A percentile compares a stretch with the other conserved stretches of the same genome.
phyloP scores from a whole-genome alignment of 1,140 invertebrate genomes.

The Augochlora pura region DNA sequence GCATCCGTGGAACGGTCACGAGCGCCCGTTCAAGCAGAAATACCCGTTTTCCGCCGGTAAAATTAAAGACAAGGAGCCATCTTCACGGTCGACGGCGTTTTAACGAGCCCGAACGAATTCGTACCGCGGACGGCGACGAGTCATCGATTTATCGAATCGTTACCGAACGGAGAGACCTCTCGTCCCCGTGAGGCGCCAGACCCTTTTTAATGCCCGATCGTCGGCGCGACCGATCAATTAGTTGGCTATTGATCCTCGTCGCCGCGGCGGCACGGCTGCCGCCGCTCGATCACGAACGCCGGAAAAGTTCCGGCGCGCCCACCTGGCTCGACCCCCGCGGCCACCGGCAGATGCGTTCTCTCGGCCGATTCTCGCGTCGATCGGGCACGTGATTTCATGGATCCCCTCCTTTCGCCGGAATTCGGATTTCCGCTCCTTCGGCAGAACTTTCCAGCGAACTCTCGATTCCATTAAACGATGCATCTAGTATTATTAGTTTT shows the following conservation, averaged over 20 bases:
- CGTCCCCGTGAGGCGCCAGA: constrained; percentile 21
- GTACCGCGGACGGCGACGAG: constrained; percentile 22
- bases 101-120: constrained; percentile 51
- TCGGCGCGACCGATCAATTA: constrained; percentile 63
- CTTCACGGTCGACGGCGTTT: constrained; percentile 32
- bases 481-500: too few relatives aligned
- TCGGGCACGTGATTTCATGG: constrained; percentile 44
- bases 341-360: constrained; percentile 54
- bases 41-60: not conserved
- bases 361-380: constrained; percentile 54
- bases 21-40: not conserved
- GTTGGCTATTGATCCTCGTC: constrained; percentile 58
- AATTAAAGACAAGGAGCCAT: constrained; percentile 29
- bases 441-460: too few relatives aligned
- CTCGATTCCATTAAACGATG: too few relatives aligned
- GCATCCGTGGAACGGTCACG: not conserved
- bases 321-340: constrained; percentile 74
- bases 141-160: constrained; percentile 27
- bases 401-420: not conserved
- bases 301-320: constrained; percentile 68
- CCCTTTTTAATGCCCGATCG: constrained; percentile 45
- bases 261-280: constrained; percentile 34
- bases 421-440: not conserved
- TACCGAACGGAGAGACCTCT: constrained; percentile 12
- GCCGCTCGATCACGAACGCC: constrained; percentile 23